These are phyloP conservation scores for Cheiracanthium punctorium DNA, from an alignment of 2,888 invertebrate species.

Conservation along the genomic window DNA sequence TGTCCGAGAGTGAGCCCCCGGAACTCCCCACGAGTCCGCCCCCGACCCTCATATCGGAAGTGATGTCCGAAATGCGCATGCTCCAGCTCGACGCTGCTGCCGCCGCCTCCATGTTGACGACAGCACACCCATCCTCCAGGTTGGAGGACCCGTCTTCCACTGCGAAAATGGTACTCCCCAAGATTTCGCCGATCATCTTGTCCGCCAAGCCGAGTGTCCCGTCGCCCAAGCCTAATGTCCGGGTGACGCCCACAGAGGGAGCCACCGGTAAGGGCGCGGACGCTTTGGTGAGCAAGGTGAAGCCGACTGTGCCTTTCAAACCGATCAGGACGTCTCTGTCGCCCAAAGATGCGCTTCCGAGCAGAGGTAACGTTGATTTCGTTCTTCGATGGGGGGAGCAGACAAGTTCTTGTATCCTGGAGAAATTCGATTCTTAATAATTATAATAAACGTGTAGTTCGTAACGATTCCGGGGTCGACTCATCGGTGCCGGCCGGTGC, in stretches of 20 bases:
- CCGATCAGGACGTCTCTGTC: conserved; percentile 55
- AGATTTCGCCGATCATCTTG: conserved; percentile 25
- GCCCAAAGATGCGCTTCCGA: conserved; percentile 45
- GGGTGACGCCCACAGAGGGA: background rate
- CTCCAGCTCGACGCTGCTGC: background rate
- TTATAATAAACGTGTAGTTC: too few species aligned
- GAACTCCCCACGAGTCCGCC: background rate
- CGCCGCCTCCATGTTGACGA: background rate
- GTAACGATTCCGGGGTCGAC: too few species aligned
- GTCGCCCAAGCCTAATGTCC: background rate
- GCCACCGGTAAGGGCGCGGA: conserved; percentile 17
- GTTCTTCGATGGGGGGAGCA: too few species aligned
- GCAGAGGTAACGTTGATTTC: conserved; percentile 25
- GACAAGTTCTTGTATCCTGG: too few species aligned
- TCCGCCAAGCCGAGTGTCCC: conserved; percentile 9
- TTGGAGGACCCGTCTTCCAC: background rate
- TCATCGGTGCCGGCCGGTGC: too few species aligned
- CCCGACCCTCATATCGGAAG: conserved; percentile 34
- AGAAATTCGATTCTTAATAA: too few species aligned
- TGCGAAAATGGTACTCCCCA: conserved; percentile 11
- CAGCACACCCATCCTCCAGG: background rate
- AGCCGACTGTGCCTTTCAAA: conserved; percentile 69
- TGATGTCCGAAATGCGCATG: background rate
- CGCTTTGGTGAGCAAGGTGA: conserved; percentile 45
- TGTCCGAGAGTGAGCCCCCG: conserved; percentile 45